These are phyloP conservation scores for Spodoptera frugiperda DNA, from an alignment of 1,140 invertebrate species.

Conservation along the genomic window DNA sequence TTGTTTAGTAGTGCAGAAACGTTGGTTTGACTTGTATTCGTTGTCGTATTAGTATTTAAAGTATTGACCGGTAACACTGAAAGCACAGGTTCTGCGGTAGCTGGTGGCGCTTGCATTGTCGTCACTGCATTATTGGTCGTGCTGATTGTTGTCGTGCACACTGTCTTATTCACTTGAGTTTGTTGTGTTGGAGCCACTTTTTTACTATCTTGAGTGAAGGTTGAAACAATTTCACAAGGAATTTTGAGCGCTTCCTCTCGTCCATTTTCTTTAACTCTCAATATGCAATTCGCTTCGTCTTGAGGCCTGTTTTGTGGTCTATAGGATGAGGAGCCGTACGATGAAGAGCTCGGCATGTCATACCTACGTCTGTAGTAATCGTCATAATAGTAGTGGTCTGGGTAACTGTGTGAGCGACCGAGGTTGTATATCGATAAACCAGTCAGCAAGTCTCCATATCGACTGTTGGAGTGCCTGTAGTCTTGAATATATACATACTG, in stretches of 20 bases:
- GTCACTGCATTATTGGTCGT: slow-evolving; percentile 41
- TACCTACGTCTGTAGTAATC: slow-evolving; percentile 76
- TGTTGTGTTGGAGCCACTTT: slow-evolving; percentile 49
- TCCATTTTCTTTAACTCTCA: slow-evolving; percentile 73
- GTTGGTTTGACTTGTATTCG: not conserved
- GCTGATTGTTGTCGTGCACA: slow-evolving; percentile 57
- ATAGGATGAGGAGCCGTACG: slow-evolving; percentile 27
- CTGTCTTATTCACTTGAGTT: slow-evolving; percentile 57
- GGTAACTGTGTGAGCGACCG: slow-evolving; percentile 70
- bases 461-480: slow-evolving; percentile 76
- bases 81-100: not conserved
- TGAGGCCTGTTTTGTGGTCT: slow-evolving; percentile 52
- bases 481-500: slow-evolving; percentile 76
- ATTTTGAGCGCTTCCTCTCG: slow-evolving; percentile 68
- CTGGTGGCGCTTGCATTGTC: not conserved
- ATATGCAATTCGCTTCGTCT: slow-evolving; percentile 68
- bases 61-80: not conserved
- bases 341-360: slow-evolving; percentile 30
- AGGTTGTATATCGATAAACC: slow-evolving; percentile 79
- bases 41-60: not conserved
- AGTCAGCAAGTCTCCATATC: slow-evolving; percentile 73
- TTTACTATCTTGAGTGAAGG: slow-evolving; percentile 71
- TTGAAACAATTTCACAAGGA: slow-evolving; percentile 81
- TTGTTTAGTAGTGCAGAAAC: not conserved
- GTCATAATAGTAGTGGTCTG: slow-evolving; percentile 77